phyloP scores from a whole-genome alignment of 2,888 invertebrate species.

The Pantelozetes paolii region DNA sequence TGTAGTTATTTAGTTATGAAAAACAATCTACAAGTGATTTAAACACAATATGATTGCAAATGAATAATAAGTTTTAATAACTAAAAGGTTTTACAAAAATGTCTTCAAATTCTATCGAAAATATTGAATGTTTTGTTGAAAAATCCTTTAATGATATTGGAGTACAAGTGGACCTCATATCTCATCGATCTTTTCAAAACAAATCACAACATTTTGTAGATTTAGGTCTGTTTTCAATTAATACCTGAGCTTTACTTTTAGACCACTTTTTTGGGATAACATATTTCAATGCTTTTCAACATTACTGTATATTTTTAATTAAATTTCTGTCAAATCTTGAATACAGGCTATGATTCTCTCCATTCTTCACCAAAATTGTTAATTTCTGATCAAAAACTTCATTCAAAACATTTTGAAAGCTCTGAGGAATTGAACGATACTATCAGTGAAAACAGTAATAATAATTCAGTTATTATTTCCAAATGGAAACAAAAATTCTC shows the following conservation, averaged over 20 bases:
- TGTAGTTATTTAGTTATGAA: too few species aligned
- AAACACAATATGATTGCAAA: too few species aligned
- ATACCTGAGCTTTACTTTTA: too few species aligned
- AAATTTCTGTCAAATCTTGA: background rate
- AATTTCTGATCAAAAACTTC: constrained; percentile 5
- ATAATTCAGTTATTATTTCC: constrained; percentile 1
- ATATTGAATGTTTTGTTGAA: background rate
- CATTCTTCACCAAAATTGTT: constrained; percentile 40
- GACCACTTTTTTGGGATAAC: too few species aligned
- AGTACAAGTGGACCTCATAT: constrained; percentile 12
- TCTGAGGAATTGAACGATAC: constrained; percentile 9
- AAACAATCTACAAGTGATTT: too few species aligned
- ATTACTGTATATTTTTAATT: background rate
- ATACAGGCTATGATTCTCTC: constrained; percentile 40
- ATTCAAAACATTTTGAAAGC: background rate
- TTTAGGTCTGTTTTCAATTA: background rate
- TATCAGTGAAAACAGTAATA: constrained; percentile 16
- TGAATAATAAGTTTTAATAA: background rate
- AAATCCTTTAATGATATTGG: constrained; percentile 16
- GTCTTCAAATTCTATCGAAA: background rate
- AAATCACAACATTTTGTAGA: constrained; percentile 31
- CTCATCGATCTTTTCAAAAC: constrained; percentile 7
- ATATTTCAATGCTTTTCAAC: background rate
- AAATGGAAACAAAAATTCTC: constrained; percentile 31
- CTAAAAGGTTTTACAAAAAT: background rate